Evolutionary conservation across 92 coral and sea anemone genomes (phyloP).

Genomic region (Porites divaricata): DNA sequence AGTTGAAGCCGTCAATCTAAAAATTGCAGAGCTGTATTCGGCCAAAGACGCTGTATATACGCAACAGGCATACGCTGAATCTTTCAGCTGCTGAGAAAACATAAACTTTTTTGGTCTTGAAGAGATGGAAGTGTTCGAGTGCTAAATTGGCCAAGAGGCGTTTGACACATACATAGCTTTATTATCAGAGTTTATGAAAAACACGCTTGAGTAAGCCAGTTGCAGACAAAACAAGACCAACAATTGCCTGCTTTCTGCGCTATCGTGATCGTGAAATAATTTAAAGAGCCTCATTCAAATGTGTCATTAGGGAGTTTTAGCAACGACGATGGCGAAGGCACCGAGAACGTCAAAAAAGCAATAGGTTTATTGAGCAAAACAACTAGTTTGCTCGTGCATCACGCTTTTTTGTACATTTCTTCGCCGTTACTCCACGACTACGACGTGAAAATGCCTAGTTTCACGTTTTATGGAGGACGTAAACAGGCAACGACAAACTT

Average conservation of each 20-base stretch:
- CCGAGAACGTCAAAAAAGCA: no score
- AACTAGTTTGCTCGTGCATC: no score
- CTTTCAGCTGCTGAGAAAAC: constrained; percentile 17
- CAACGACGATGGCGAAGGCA: no score
- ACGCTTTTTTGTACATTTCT: no score
- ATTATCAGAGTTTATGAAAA: constrained; percentile 7
- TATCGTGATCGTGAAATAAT: constrained; percentile 33
- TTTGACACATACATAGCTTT: background rate
- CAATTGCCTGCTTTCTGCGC: constrained; percentile 16
- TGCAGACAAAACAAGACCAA: constrained; percentile 16
- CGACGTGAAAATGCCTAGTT: no score
- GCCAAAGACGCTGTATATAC: constrained; percentile 22
- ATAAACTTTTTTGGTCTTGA: constrained; percentile 20
- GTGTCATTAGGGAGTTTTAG: no score
- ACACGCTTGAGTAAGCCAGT: constrained; percentile 12
- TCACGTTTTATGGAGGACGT: no score
- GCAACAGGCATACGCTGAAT: constrained; percentile 9
- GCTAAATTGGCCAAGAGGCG: background rate
- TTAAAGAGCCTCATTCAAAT: constrained; percentile 9
- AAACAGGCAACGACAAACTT: no score
- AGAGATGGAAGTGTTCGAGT: background rate
- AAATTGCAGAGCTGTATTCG: background rate
- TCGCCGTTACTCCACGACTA: no score
- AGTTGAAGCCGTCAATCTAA: constrained; percentile 4
- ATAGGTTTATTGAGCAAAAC: no score